Evolutionary conservation across 2,888 invertebrate species (phyloP).

Genomic region (Vandiemenella viatica): DNA sequence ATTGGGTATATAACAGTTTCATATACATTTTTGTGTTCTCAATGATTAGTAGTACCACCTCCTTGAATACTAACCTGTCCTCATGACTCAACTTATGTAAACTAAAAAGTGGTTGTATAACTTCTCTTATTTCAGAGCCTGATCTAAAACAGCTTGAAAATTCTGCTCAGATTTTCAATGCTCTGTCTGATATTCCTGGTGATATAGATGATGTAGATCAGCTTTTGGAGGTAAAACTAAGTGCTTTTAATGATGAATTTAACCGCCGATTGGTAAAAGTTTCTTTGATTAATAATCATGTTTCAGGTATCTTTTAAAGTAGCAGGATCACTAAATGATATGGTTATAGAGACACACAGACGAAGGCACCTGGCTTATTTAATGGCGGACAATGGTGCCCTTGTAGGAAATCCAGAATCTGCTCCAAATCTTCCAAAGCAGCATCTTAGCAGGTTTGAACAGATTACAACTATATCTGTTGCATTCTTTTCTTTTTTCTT

Average conservation of each 20-base stretch:
- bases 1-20: too few relatives aligned
- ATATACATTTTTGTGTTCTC: too few relatives aligned
- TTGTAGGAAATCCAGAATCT: conserved; percentile 81
- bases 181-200: conserved; percentile 88
- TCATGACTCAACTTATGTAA: too few relatives aligned
- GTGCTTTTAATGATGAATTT: not conserved
- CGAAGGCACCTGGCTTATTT: conserved; percentile 85
- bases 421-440: conserved; percentile 88
- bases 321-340: conserved; percentile 68
- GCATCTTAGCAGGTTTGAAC: conserved; percentile 50
- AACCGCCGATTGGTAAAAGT: not conserved
- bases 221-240: conserved; percentile 49
- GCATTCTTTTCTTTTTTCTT: too few relatives aligned
- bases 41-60: too few relatives aligned
- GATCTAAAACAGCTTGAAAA: conserved; percentile 76
- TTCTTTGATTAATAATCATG: conserved; percentile 4
- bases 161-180: conserved; percentile 96
- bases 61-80: too few relatives aligned
- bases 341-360: conserved; percentile 75
- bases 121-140: conserved; percentile 37
- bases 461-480: too few relatives aligned
- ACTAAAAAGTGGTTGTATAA: too few relatives aligned
- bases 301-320: conserved; percentile 51
- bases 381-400: conserved; percentile 90
- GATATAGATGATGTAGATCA: conserved; percentile 83